A percentile compares a stretch with the other conserved stretches of the same genome.
Conservation (phyloP, 2,888 invertebrate genomes). For the Therioaphis trifolii region DNA sequence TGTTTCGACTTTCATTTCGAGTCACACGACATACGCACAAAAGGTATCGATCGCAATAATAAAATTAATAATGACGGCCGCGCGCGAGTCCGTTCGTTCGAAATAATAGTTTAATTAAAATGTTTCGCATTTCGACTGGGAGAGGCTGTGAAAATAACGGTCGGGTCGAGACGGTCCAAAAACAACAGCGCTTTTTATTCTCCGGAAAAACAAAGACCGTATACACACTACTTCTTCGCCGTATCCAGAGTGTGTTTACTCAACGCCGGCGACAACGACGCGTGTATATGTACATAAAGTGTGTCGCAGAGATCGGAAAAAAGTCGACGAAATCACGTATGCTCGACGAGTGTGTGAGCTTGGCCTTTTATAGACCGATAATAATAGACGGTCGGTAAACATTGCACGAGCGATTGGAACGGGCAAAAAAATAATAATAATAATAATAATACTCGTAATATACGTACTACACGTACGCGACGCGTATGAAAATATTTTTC, state of each 20-base stretch:
- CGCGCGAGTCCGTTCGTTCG: too few species aligned
- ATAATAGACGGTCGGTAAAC: constrained; percentile 40
- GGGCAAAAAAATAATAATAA: constrained; percentile 17
- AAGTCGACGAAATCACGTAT: constrained; percentile 41
- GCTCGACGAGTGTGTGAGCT: background rate
- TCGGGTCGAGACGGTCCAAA: background rate
- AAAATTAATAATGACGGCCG: too few species aligned
- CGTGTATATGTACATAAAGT: background rate
- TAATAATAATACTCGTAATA: constrained; percentile 13
- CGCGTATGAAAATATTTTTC: background rate
- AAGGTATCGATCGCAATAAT: too few species aligned
- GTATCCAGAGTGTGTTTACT: constrained; percentile 22
- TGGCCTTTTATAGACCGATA: constrained; percentile 49
- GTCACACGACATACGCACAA: too few species aligned
- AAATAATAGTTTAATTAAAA: too few species aligned
- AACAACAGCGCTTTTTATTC: background rate
- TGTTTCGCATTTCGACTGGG: background rate
- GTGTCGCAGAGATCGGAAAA: constrained; percentile 39
- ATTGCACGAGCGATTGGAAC: background rate
- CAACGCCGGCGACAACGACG: background rate
- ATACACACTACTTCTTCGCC: background rate
- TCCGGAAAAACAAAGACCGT: background rate
- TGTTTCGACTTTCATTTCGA: too few species aligned
- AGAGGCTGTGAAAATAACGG: background rate
- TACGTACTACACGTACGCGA: background rate